Conservation (phyloP, 1,140 invertebrate genomes). For the Kradibia gibbosae region DNA sequence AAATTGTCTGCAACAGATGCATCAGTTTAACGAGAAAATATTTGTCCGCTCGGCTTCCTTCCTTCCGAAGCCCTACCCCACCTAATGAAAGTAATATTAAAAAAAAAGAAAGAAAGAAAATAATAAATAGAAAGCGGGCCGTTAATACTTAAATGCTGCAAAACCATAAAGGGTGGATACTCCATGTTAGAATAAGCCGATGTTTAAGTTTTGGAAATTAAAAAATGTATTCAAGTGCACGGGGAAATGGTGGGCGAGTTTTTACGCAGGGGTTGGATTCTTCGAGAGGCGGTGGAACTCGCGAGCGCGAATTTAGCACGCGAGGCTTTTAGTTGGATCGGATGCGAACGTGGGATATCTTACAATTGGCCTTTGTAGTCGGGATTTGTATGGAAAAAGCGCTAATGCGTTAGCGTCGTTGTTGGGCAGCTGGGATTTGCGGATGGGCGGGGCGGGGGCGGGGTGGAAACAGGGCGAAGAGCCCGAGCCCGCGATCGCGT, state of each 20-base stretch:
- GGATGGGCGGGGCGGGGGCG: slow-evolving; percentile 2
- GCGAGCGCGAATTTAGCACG: background rate
- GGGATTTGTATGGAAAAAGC: background rate
- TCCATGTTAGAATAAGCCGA: background rate
- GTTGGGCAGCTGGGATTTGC: background rate
- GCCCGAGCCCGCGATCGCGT: no score
- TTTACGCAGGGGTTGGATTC: background rate
- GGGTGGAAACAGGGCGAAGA: no score
- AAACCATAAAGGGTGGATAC: background rate
- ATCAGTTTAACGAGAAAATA: background rate
- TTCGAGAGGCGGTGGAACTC: background rate
- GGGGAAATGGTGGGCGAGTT: background rate
- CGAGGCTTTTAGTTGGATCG: background rate
- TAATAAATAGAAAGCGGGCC: no score
- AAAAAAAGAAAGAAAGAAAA: background rate
- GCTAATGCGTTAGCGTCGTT: background rate
- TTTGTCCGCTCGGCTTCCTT: no score
- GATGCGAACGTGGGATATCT: background rate
- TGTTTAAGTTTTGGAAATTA: slow-evolving; percentile 10
- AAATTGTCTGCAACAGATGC: background rate
- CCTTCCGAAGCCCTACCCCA: background rate
- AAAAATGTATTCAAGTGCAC: slow-evolving; percentile 6
- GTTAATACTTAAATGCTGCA: background rate
- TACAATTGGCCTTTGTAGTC: background rate
- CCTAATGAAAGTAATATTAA: background rate